Base-by-base conservation (phyloP, 1,140 invertebrate genomes). In the Popillia japonica region DNA sequence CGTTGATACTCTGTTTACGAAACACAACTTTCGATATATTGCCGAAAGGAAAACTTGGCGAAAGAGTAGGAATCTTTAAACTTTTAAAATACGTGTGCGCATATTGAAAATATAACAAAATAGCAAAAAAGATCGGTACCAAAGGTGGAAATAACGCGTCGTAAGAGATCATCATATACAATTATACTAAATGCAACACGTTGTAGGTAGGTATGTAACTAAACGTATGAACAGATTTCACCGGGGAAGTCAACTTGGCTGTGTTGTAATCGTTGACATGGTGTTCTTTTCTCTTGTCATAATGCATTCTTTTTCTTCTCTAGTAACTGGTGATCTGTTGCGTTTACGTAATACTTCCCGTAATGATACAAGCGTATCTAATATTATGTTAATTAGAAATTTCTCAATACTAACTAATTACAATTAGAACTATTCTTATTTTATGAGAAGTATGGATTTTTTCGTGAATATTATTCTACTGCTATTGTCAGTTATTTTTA, bases 11-110 rank as follows among this genome's bases (percentile, higher is more conserved):
- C 61, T 83, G 81, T 77, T 79, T 81, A 17, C 83, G 80, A 61
- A 86, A 82, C 17, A 86, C 81, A 0, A 84, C 82, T 22, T 72
- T 79, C 14, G 78, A 76, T 76, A 86, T 82, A 79, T 84, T 86
- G 11, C 86, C 86, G 78, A 85, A 86, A 6, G 85, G 85, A 79
- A 86, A 84, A 8, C 22, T 44, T 1, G 86, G 84, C 17, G 80
- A 34, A 0, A 88, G 82, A 9, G 86, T 85, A 3, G 85, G 86
- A 0, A 90, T 81, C 2, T 86, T 85, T 74, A 84, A 82, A 4
- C 79, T 83, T 41, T 83, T 80, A 88, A 88, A 90, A 82, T 86
- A 86, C 78, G 77, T 81, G 82, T 40, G 80, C 75, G 27, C 81
- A 73, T 79, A 81, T 83, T 76, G 82, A 84, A 78, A 85, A 85